Percentiles rank a stretch among this genome's conserved stretches.
Conservation (phyloP, 2,888 invertebrate species). For the Hydraecia micacea region DNA sequence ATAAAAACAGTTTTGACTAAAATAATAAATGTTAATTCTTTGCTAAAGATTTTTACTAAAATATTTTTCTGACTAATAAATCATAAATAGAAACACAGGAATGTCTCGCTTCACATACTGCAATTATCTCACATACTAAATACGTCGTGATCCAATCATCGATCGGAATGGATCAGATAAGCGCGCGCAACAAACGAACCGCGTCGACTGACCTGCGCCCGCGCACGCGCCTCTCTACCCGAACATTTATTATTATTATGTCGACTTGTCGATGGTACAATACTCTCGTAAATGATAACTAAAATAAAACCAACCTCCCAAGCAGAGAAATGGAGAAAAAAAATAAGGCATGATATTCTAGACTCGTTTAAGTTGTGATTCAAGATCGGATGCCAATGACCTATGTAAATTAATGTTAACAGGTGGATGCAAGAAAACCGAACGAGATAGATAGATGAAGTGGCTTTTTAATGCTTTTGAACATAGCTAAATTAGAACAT, state of each 20-base stretch:
- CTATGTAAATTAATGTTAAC: slow-evolving; percentile 66
- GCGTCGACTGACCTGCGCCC: slow-evolving; percentile 81
- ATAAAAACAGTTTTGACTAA: slow-evolving; percentile 2
- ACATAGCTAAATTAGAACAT: slow-evolving; percentile 21
- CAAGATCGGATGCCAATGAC: slow-evolving; percentile 68
- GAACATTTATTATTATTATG: too few species aligned
- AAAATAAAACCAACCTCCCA: slow-evolving; percentile 86
- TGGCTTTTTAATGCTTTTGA: slow-evolving; percentile 24
- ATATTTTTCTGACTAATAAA: slow-evolving; percentile 9
- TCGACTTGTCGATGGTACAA: slow-evolving; percentile 76
- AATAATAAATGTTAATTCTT: slow-evolving; percentile 10
- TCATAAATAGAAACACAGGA: slow-evolving; percentile 30
- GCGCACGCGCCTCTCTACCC: slow-evolving; percentile 75
- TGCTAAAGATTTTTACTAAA: not conserved
- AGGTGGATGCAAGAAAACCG: slow-evolving; percentile 46
- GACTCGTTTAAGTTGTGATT: slow-evolving; percentile 60
- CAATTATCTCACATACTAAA: slow-evolving; percentile 55
- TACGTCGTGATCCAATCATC: slow-evolving; percentile 51
- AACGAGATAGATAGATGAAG: slow-evolving; percentile 24
- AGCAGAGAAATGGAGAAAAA: slow-evolving; percentile 75
- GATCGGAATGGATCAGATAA: slow-evolving; percentile 74
- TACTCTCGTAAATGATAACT: slow-evolving; percentile 84
- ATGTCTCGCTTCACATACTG: slow-evolving; percentile 32
- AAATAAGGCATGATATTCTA: slow-evolving; percentile 61
- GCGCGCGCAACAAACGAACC: slow-evolving; percentile 81